Evolutionary conservation across 2,797 vertebrate species (phyloP).

Genomic region (Cyprinodon diabolis): DNA sequence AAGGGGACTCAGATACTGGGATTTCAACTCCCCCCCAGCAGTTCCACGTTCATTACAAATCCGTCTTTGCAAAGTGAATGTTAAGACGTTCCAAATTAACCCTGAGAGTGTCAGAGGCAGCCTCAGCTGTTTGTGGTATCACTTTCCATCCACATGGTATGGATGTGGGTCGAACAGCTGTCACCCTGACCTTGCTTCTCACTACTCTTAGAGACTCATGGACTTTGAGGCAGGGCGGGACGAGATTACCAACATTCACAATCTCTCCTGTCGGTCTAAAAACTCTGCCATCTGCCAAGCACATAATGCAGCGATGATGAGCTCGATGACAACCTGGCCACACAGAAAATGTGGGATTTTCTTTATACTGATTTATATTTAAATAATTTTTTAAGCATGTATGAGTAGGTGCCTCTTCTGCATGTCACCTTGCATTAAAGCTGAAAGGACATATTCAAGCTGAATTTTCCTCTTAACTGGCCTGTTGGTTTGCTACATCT

Average conservation of each 20-base stretch:
- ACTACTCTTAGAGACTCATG: slow-evolving; percentile 58
- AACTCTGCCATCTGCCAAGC: slow-evolving; percentile 51
- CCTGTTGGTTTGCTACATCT: slow-evolving; percentile 35
- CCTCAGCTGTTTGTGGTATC: slow-evolving; percentile 80
- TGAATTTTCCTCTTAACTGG: slow-evolving; percentile 44
- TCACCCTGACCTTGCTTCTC: slow-evolving; percentile 73
- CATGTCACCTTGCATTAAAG: slow-evolving; percentile 44
- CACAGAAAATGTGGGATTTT: slow-evolving; percentile 28
- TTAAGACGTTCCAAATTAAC: slow-evolving; percentile 77
- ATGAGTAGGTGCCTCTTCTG: slow-evolving; percentile 3
- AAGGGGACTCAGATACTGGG: slow-evolving; percentile 58
- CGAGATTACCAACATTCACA: slow-evolving; percentile 58
- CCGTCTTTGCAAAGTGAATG: slow-evolving; percentile 67
- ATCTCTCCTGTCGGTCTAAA: slow-evolving; percentile 45
- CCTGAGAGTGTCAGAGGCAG: slow-evolving; percentile 71
- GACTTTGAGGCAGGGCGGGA: slow-evolving; percentile 47
- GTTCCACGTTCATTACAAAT: slow-evolving; percentile 74
- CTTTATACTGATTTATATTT: slow-evolving; percentile 26
- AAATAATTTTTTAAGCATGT: slow-evolving; percentile 1
- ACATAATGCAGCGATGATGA: not conserved
- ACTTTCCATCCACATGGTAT: slow-evolving; percentile 80
- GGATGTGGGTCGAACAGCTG: slow-evolving; percentile 75
- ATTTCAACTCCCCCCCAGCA: slow-evolving; percentile 54
- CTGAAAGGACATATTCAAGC: slow-evolving; percentile 26
- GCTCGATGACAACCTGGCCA: slow-evolving; percentile 9